A percentile compares a stretch with the other conserved stretches of the same genome.
Evolutionary conservation across 1,140 invertebrate genomes (phyloP).

Genomic region (Chironomus tepperi): DNA sequence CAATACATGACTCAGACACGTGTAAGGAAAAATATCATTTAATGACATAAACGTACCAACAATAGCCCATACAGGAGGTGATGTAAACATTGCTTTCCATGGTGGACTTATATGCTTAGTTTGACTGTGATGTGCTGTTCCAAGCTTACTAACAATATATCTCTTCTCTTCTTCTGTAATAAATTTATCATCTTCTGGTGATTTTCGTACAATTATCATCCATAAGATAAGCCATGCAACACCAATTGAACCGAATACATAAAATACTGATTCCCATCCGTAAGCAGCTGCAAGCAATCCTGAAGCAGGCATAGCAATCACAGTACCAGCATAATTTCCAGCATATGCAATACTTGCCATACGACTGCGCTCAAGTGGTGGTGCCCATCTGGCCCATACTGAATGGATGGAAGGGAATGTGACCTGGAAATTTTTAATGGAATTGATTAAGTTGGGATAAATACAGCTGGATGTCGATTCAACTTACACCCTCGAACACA

Average conservation of each 20-base stretch:
- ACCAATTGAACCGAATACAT: constrained; percentile 70
- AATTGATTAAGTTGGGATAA: constrained; percentile 21
- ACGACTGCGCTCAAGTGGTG: constrained; percentile 67
- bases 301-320: constrained; percentile 67
- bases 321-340: constrained; percentile 73
- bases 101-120: constrained; percentile 49
- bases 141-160: constrained; percentile 55
- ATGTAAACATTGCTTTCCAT: constrained; percentile 72
- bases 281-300: constrained; percentile 59
- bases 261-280: constrained; percentile 84
- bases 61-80: constrained; percentile 82
- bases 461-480: neutral
- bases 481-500: constrained; percentile 64
- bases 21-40: too few species aligned
- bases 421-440: constrained; percentile 58
- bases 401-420: constrained; percentile 85
- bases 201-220: constrained; percentile 62
- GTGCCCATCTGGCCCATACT: constrained; percentile 83
- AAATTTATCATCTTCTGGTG: constrained; percentile 62
- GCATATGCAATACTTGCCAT: constrained; percentile 71
- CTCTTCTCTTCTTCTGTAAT: constrained; percentile 67
- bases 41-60: constrained; percentile 39
- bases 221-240: constrained; percentile 62
- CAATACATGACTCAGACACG: too few species aligned
- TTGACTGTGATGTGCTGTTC: constrained; percentile 34